Evolutionary conservation across 2,797 vertebrate species (phyloP).

Genomic region (Capromys pilorides): DNA sequence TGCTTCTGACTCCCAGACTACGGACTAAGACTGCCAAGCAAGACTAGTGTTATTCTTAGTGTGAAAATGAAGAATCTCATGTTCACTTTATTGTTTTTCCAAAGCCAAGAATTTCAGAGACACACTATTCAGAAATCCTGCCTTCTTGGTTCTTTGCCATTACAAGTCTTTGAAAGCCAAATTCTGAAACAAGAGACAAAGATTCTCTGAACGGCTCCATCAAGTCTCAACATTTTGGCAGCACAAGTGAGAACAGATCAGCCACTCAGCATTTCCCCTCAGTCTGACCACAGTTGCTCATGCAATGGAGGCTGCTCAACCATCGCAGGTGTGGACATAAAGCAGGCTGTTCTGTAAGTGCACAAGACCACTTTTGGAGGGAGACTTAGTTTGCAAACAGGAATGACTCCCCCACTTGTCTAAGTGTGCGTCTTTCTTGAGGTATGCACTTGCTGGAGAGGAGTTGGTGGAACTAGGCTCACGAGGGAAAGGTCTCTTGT

Average conservation of each 20-base stretch:
- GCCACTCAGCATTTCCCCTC: constrained; percentile 16
- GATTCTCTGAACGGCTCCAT: constrained; percentile 62
- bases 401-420: background rate
- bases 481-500: background rate
- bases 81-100: constrained; percentile 42
- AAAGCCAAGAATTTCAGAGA: constrained; percentile 68
- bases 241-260: constrained; percentile 1
- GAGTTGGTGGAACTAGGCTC: background rate
- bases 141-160: constrained; percentile 70
- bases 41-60: constrained; percentile 22
- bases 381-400: background rate
- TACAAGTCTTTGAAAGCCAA: constrained; percentile 56
- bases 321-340: constrained; percentile 6
- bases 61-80: constrained; percentile 22
- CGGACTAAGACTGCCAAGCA: background rate
- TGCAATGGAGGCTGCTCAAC: background rate
- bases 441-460: background rate
- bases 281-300: background rate
- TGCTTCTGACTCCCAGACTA: constrained; percentile 1
- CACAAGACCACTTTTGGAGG: constrained; percentile 2
- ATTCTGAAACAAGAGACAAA: constrained; percentile 66
- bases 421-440: background rate
- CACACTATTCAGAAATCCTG: constrained; percentile 55
- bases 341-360: background rate
- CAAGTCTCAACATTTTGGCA: constrained; percentile 60